phyloP scores from a whole-genome alignment of 2,113 vertebrate species.

The Paracanthobrama guichenoti region DNA sequence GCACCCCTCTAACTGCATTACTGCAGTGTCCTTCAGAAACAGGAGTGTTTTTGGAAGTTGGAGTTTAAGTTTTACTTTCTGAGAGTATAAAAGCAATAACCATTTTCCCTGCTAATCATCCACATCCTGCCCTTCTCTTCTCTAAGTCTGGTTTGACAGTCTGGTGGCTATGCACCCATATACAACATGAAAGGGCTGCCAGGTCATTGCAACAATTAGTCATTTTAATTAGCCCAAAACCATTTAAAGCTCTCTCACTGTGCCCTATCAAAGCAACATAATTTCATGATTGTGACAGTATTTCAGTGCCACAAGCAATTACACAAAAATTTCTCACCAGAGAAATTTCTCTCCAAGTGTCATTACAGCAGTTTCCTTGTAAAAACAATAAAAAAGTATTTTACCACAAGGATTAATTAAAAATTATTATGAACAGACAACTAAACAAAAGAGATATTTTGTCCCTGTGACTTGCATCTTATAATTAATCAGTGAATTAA shows the following conservation, averaged over 20 bases:
- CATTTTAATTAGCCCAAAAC: neutral
- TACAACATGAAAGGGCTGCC: neutral
- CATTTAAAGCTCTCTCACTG: neutral
- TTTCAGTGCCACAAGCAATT: conserved; percentile 12
- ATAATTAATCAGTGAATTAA: neutral
- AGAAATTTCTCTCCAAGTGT: neutral
- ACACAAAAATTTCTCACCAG: neutral
- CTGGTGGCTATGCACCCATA: conserved; percentile 1
- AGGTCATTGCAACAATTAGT: conserved; percentile 30
- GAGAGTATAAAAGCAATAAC: conserved; percentile 6
- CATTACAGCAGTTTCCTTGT: conserved; percentile 5
- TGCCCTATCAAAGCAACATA: neutral
- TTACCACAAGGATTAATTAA: neutral
- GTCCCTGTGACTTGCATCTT: neutral
- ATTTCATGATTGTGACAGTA: conserved; percentile 7
- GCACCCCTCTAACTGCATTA: too few species aligned
- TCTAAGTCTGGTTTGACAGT: conserved; percentile 1
- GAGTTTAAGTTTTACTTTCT: conserved; percentile 2
- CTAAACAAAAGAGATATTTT: neutral
- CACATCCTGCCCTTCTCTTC: neutral
- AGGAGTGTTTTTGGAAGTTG: neutral
- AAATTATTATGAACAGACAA: neutral
- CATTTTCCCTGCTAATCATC: conserved; percentile 3
- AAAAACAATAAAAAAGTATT: neutral
- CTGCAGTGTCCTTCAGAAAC: neutral